Base-by-base conservation (phyloP, 2,797 vertebrate genomes). In the Esox lucius region DNA sequence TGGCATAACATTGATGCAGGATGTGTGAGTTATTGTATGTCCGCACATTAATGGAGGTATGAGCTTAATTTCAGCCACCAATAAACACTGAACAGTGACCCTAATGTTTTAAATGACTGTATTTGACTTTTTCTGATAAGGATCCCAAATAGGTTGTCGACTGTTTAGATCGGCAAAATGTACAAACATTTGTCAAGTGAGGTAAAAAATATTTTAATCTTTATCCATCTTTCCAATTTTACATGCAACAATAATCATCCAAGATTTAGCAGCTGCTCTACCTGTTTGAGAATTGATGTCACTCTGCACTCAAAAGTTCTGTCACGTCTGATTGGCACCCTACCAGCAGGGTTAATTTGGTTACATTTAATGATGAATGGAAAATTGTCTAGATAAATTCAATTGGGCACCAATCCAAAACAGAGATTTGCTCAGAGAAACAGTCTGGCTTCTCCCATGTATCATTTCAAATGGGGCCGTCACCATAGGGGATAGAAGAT, bases 301-400 rank as follows among this genome's bases (percentile, higher is more conserved):
- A 80, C 75, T 64, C 78, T 61, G 67, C 51, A 72, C 75, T 42
- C 42, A 75, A 70, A 67, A 65, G 22, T 73, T 72, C 74, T 75
- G 68, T 75, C 74, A 76, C 53, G 69, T 28, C 28, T 65, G 62
- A 65, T 65, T 65, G 26, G 26, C 62, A 28, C 26, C 62, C 15
- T 31, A 65, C 62, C 62, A 65, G 62, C 26, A 0, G 1, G 5
- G 62, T 65, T 65, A 31, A 65, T 65, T 26, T 17, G 62, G 62
- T 24, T 24, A 13, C 59, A 28, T 22, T 62, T 24, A 72, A 75
- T 87, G 80, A 87, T 87, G 80, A 80, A 84, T 82, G 71, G 72
- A 75, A 83, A 74, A 82, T 72, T 83, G 80, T 83, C 24, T 81
- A 75, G 78, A 83, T 83, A 80, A 80, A 82, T 83, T 83, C 64